These are phyloP conservation scores for Glyptemys insculpta DNA, from an alignment of 2,797 vertebrate species.

Conservation along the genomic window DNA sequence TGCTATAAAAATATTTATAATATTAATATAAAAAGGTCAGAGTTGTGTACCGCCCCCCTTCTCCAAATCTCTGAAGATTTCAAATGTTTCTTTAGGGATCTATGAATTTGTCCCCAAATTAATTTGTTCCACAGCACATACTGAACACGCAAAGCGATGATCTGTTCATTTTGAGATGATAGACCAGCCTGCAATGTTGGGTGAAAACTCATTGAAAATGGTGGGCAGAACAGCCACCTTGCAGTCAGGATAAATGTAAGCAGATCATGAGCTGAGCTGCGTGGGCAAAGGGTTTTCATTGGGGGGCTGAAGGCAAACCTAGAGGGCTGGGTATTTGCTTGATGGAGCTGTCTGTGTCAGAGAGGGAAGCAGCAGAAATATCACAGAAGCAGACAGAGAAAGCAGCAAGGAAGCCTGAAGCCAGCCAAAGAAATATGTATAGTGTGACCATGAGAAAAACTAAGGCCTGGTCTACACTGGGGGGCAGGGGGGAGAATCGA, in stretches of 20 bases:
- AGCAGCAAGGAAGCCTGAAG: not conserved
- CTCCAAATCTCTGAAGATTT: not conserved
- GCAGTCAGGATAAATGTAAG: not conserved
- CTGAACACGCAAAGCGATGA: not conserved
- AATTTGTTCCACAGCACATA: not conserved
- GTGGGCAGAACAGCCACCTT: not conserved
- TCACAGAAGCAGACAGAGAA: not conserved
- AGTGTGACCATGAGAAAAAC: rapidly evolving
- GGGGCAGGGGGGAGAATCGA: too few relatives aligned
- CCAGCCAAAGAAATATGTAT: not conserved
- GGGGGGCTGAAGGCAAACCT: not conserved
- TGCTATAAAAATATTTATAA: not conserved
- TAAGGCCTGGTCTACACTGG: too few relatives aligned
- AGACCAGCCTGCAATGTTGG: not conserved
- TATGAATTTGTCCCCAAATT: not conserved
- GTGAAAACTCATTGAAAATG: not conserved
- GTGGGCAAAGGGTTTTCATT: not conserved
- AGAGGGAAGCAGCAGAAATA: not conserved
- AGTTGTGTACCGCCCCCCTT: not conserved
- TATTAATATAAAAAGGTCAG: not conserved
- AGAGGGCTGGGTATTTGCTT: not conserved
- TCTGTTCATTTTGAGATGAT: not conserved
- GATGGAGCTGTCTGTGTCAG: not conserved
- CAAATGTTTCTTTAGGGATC: not conserved
- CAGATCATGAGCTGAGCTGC: not conserved